Evolutionary conservation across 2,797 vertebrate species (phyloP).

Genomic region (Sebastes jordani): DNA sequence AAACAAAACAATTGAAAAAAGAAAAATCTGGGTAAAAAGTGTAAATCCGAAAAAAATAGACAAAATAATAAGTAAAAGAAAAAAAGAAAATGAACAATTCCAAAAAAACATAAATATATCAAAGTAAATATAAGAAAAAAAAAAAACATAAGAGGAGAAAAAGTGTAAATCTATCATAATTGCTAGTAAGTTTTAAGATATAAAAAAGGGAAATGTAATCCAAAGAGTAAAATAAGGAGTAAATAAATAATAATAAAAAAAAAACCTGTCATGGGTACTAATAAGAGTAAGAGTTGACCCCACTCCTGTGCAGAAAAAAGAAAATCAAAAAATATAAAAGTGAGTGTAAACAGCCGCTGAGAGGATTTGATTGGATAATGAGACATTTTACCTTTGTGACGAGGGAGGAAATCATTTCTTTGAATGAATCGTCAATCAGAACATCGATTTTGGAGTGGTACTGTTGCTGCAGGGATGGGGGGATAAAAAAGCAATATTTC

Average conservation of each 20-base stretch:
- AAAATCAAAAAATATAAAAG: neutral
- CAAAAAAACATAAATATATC: neutral
- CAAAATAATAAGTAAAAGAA: neutral
- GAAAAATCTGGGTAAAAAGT: neutral
- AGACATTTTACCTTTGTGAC: conserved; percentile 90
- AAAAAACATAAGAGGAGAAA: neutral
- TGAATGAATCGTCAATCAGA: conserved; percentile 93
- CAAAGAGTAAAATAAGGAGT: neutral
- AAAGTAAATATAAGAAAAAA: neutral
- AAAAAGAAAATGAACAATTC: neutral
- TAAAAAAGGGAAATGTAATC: neutral
- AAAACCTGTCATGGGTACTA: neutral
- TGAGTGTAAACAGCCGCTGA: neutral
- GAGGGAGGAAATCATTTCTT: conserved; percentile 93
- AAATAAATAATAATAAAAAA: neutral
- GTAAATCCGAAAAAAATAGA: neutral
- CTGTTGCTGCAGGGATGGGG: conserved; percentile 85
- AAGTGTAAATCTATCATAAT: neutral
- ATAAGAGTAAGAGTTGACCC: neutral
- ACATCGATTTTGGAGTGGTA: conserved; percentile 98
- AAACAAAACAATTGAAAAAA: neutral
- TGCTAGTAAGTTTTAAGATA: neutral
- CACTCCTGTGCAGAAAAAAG: neutral
- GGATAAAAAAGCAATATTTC: conserved; percentile 20
- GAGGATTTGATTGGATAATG: neutral